phyloP scores from a whole-genome alignment of 2,113 vertebrate genomes.

The Setophaga kirtlandii region DNA sequence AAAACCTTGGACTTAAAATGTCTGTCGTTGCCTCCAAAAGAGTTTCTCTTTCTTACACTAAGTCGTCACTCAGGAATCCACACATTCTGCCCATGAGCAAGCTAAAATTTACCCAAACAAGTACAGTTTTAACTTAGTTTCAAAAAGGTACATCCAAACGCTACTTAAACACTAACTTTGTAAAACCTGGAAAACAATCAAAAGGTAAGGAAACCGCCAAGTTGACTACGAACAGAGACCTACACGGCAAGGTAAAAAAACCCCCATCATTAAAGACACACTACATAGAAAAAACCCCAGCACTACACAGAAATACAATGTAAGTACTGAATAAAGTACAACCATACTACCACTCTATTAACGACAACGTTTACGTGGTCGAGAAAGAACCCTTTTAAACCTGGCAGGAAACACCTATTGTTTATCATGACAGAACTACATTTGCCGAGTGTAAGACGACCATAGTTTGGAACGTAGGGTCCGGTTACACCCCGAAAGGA shows the following conservation, averaged over 20 bases:
- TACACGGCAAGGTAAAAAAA: accelerated
- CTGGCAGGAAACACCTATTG: too few relatives aligned
- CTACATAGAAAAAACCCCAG: accelerated
- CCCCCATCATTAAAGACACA: accelerated
- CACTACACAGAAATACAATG: not conserved
- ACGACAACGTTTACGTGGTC: too few relatives aligned
- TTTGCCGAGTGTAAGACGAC: accelerated
- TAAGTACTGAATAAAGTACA: not conserved
- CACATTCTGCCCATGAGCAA: accelerated
- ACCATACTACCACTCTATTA: accelerated
- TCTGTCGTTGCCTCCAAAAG: not conserved
- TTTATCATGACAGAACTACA: accelerated
- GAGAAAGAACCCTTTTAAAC: accelerated
- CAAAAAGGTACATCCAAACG: not conserved
- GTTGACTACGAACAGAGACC: not conserved
- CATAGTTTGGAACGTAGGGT: accelerated
- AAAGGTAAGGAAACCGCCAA: not conserved
- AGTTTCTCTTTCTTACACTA: not conserved
- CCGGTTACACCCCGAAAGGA: accelerated
- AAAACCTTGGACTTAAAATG: not conserved
- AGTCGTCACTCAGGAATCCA: not conserved
- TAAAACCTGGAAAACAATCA: not conserved
- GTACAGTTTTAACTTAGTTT: not conserved
- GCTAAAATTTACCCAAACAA: not conserved
- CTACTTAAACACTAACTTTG: not conserved